Evolutionary conservation across 2,888 invertebrate species (phyloP).

Genomic region (Leucoma salicis): DNA sequence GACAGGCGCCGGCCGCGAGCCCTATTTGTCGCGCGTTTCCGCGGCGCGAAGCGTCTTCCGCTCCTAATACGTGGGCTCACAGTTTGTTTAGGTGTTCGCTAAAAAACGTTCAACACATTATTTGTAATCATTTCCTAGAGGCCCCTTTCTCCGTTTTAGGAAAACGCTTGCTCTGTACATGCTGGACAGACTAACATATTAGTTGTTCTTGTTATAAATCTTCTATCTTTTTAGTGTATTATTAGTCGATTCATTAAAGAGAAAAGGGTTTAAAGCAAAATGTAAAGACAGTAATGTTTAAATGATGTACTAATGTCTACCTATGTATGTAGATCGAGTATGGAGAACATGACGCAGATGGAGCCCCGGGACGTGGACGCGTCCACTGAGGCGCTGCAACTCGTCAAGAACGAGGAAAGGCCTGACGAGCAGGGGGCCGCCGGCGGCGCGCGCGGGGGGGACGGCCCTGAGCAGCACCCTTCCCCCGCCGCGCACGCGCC

Average conservation of each 20-base stretch:
- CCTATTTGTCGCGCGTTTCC: slow-evolving; percentile 53
- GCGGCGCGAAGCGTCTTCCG: slow-evolving; percentile 51
- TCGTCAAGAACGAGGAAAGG: slow-evolving; percentile 65
- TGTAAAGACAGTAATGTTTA: not conserved
- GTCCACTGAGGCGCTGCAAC: slow-evolving; percentile 61
- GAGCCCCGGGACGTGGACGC: slow-evolving; percentile 44
- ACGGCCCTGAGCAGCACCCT: slow-evolving; percentile 7
- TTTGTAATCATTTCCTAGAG: slow-evolving; percentile 20
- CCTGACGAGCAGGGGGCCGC: slow-evolving; percentile 32
- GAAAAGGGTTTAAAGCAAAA: no score
- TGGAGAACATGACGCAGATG: slow-evolving; percentile 56
- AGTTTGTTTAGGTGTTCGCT: slow-evolving; percentile 31
- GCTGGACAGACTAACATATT: not conserved
- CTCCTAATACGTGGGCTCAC: slow-evolving; percentile 40
- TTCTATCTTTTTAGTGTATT: no score
- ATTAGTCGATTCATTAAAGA: no score
- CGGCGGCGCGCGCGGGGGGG: slow-evolving; percentile 7
- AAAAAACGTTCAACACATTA: slow-evolving; percentile 26
- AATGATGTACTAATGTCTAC: not conserved
- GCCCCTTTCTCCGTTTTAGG: slow-evolving; percentile 20
- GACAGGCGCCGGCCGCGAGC: slow-evolving; percentile 18
- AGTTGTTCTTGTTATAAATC: not conserved
- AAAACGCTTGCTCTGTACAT: slow-evolving; percentile 11
- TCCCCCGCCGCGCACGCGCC: slow-evolving; percentile 56
- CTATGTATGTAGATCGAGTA: slow-evolving; percentile 14